Evolutionary conservation across 1,140 invertebrate species (phyloP).

Genomic region (Tetragonula clypearis): DNA sequence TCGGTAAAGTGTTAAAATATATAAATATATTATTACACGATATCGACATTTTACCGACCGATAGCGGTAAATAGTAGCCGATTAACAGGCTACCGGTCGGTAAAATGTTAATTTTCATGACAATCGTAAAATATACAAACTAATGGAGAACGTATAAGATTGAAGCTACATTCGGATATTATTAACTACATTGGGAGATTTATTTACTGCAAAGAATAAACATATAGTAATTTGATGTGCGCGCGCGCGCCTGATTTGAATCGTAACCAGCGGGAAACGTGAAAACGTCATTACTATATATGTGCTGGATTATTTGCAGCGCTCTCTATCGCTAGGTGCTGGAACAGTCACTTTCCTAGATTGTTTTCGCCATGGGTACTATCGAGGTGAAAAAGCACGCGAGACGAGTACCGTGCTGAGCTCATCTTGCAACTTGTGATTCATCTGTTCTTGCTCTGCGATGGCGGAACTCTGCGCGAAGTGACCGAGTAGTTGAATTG

Average conservation of each 20-base stretch:
- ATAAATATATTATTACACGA: too few relatives aligned
- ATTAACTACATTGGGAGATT: neutral
- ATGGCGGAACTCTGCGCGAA: slow-evolving; percentile 69
- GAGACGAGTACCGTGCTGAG: slow-evolving; percentile 67
- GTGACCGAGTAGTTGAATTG: slow-evolving; percentile 74
- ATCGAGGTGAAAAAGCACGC: slow-evolving; percentile 60
- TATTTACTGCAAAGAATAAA: neutral
- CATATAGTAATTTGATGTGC: too few relatives aligned
- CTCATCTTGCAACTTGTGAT: slow-evolving; percentile 64
- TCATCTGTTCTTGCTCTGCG: slow-evolving; percentile 62
- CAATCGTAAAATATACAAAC: neutral
- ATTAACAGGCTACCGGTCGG: too few relatives aligned
- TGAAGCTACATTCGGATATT: neutral
- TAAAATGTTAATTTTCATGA: too few relatives aligned
- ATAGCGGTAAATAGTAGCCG: too few relatives aligned
- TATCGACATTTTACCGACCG: too few relatives aligned
- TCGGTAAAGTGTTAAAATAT: too few relatives aligned
- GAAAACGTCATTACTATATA: neutral
- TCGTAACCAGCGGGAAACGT: neutral
- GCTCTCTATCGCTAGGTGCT: slow-evolving; percentile 48
- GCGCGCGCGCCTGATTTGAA: neutral
- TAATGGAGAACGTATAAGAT: neutral
- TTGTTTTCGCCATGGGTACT: slow-evolving; percentile 63
- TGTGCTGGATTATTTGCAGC: neutral
- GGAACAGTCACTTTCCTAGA: slow-evolving; percentile 66